These are phyloP conservation scores for Drosophila athabasca DNA, from an alignment of 1,140 invertebrate genomes.

Conservation along the genomic window DNA sequence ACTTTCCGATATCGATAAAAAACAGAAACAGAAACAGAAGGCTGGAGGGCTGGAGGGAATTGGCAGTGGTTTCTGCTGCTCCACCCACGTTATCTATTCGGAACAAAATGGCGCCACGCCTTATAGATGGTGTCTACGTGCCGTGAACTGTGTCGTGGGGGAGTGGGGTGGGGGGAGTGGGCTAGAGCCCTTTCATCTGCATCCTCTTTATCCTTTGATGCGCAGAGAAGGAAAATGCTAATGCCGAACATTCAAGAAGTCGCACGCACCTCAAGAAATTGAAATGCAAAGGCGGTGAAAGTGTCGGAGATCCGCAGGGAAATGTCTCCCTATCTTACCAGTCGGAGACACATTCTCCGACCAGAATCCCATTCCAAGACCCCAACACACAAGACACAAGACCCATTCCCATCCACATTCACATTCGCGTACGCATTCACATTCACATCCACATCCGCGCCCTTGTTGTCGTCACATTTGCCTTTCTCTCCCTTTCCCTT, in stretches of 20 bases:
- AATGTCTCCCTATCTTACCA: slow-evolving; percentile 12
- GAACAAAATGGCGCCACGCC: slow-evolving; percentile 62
- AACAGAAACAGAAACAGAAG: too few species aligned
- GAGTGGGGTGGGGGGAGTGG: slow-evolving; percentile 1
- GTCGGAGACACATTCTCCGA: neutral
- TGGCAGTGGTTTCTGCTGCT: slow-evolving; percentile 6
- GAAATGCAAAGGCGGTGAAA: slow-evolving; percentile 71
- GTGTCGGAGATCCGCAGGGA: slow-evolving; percentile 55
- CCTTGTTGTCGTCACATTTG: slow-evolving; percentile 76
- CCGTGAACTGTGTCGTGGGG: slow-evolving; percentile 42
- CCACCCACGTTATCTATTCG: slow-evolving; percentile 62
- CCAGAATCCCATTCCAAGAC: slow-evolving; percentile 19
- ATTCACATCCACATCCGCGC: slow-evolving; percentile 47
- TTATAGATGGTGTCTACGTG: slow-evolving; percentile 52
- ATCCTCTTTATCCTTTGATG: slow-evolving; percentile 68
- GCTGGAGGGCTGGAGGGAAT: neutral
- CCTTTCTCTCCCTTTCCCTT: slow-evolving; percentile 29
- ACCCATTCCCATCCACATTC: slow-evolving; percentile 5
- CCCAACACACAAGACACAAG: neutral
- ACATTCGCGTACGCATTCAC: slow-evolving; percentile 22
- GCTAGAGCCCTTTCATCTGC: slow-evolving; percentile 28
- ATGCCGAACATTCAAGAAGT: slow-evolving; percentile 76
- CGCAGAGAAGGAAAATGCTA: slow-evolving; percentile 64
- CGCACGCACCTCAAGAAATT: slow-evolving; percentile 78
- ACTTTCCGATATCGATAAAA: slow-evolving; percentile 58